Conservation (phyloP, 2,113 vertebrate species). For the Colossoma macropomum region DNA sequence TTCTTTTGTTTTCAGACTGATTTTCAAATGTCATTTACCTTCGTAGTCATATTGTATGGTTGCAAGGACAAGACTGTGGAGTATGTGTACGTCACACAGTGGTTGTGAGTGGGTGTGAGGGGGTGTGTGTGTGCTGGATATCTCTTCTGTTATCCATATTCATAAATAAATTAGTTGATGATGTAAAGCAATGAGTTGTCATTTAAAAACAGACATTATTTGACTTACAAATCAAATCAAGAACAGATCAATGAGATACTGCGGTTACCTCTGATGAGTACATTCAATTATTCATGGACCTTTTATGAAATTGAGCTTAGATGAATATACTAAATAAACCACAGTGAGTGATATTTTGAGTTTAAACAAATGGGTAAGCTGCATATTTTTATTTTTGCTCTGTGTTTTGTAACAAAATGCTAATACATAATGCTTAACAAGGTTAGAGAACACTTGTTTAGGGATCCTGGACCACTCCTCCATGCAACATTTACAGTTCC, state of each 20-base stretch:
- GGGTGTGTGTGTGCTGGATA: background rate
- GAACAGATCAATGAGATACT: background rate
- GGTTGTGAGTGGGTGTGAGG: background rate
- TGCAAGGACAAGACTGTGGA: background rate
- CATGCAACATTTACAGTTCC: too few relatives aligned
- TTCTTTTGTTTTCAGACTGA: background rate
- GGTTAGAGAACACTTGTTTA: too few relatives aligned
- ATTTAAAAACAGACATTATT: background rate
- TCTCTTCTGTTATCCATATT: background rate
- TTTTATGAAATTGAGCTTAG: too few relatives aligned
- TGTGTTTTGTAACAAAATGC: too few relatives aligned
- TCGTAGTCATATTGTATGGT: background rate
- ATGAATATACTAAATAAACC: too few relatives aligned
- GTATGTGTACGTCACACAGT: background rate
- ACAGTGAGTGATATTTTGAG: too few relatives aligned
- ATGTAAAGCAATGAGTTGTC: background rate
- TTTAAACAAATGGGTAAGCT: too few relatives aligned
- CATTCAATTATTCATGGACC: too few relatives aligned
- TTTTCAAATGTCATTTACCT: background rate
- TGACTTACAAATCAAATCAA: background rate
- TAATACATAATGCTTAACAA: too few relatives aligned
- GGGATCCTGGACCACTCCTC: too few relatives aligned
- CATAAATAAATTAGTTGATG: slow-evolving; percentile 27
- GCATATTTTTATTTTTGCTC: too few relatives aligned
- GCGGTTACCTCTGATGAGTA: too few relatives aligned